Base-by-base conservation (phyloP, 2,888 invertebrate species). In the Mesoligia furuncula region DNA sequence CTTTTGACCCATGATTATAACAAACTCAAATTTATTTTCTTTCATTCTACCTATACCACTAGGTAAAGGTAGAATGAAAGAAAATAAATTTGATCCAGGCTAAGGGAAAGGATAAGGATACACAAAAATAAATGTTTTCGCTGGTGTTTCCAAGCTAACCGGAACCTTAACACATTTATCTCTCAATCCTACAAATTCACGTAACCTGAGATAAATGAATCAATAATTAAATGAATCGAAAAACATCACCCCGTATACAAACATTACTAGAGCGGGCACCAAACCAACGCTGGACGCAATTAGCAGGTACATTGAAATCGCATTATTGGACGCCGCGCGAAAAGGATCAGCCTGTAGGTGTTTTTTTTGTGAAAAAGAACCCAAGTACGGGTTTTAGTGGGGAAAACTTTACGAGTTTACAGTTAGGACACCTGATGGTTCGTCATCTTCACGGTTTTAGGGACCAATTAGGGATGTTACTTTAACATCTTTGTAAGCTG, bases 281-380 rank as follows among this genome's bases (percentile, higher is more conserved):
- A 87, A 91, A 90, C 88, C 90, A 85, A 85, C 89, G 89, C 89
- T 88, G 87, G 87, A 90, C 89, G 92, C 94, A 95, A 95, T 95
- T 94, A 95, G 94, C 91, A 89, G 88, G 91, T 91, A 94, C 94
- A 94, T 92, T 89, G 94, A 93, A 95, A 94, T 93, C 91, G 93
- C 94, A 94, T 95, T 95, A 94, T 93, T 91, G 92, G 89, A 88
- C 87, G 87, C 89, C 78, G 88, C 81, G 76, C 89, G 92, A 91
- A 93, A 93, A 92, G 90, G 87, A 92, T 90, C 94, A 91, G 87
- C 90, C 92, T 92, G 92, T 93, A 89, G 86, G 72, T 77, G 73
- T 73, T 80, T 90, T 80, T 87, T 89, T 90, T 85, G 73, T 85
- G 88, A 86, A 87, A 88, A 88, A 85, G 86, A 83, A 83, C 77